phyloP scores from a whole-genome alignment of 2,888 invertebrate genomes.

The Mythimna lalbum region DNA sequence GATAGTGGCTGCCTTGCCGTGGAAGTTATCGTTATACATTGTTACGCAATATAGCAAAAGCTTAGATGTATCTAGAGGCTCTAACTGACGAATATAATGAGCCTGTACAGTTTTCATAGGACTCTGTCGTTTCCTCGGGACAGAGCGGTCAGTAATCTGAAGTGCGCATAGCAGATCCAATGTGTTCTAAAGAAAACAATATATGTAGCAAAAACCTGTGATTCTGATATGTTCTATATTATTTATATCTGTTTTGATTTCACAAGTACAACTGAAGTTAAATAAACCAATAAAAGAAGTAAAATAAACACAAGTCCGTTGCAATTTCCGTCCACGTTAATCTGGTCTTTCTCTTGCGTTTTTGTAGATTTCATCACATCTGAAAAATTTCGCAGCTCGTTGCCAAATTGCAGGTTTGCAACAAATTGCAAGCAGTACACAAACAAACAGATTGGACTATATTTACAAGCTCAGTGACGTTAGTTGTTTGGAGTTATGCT shows the following conservation, averaged over 20 bases:
- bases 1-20: not conserved
- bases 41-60: not conserved
- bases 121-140: too few species aligned
- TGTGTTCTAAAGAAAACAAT: not conserved
- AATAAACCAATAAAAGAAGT: constrained; percentile 4
- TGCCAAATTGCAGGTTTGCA: constrained; percentile 58
- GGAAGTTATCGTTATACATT: not conserved
- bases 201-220: not conserved
- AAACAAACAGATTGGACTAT: constrained; percentile 56
- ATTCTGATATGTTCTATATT: not conserved
- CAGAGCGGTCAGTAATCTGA: too few species aligned
- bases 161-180: not conserved
- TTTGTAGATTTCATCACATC: constrained; percentile 44
- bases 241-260: constrained; percentile 10
- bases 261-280: constrained; percentile 18
- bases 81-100: too few species aligned
- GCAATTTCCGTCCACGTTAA: constrained; percentile 8
- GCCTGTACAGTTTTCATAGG: too few species aligned
- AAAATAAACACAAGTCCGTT: constrained; percentile 4
- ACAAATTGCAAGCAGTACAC: constrained; percentile 44
- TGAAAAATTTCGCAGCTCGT: constrained; percentile 36
- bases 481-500: constrained; percentile 6
- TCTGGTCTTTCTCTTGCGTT: constrained; percentile 33
- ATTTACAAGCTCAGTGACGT: constrained; percentile 44
- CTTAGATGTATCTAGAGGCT: not conserved